Base-by-base conservation (phyloP, 30 jellyfish, hydroid and myxozoan genomes). In the Hydractinia echinata region DNA sequence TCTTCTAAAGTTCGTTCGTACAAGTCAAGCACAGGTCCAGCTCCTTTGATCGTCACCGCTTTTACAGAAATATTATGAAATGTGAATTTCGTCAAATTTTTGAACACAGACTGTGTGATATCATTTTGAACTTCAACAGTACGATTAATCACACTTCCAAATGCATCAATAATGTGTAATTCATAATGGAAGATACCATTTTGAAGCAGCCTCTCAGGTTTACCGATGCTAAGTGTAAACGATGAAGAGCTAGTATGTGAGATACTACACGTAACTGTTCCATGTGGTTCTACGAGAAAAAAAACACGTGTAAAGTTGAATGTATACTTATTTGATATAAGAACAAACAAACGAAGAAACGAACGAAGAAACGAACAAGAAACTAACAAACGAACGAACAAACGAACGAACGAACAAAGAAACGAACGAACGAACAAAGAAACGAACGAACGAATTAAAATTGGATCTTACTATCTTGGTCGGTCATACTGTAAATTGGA, bases 191-290 rank as follows among this genome's bases (percentile, higher is more conserved):
- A 6, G 10, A n/a, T 64, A 9, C 74, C 74, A 13, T 64, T 64
- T 64, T 64, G 74, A 64, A n/a, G 74, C 7, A 64, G 9, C 19
- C 7, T 7, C 8, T 44, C 18, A 7, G 74, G 74, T 64, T 51
- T 64, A 6, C 74, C 74, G 39, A 64, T 64, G 19, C 10, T n/a
- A 6, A 64, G 18, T n/a, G 2, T 4, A 13, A 64, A 64, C 19
- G 74, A 64, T 64, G 74, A 64, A 64, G 74, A 64, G 16, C 74
- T 64, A n/a, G 19, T 44, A 64, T 64, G 74, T 64, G 39, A n/a
- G 9, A 64, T 13, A 13, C 74, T 64, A 13, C 74, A 64, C 19
- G 19, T 64, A 7, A n/a, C 51, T 64, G 74, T 13, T n/a, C 39
- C 74, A 64, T 64, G 74, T n/a, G 74, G 74, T n/a, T n/a, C 74